phyloP scores from a whole-genome alignment of 2,888 invertebrate genomes.

The Hermaeophaga mercurialis region DNA sequence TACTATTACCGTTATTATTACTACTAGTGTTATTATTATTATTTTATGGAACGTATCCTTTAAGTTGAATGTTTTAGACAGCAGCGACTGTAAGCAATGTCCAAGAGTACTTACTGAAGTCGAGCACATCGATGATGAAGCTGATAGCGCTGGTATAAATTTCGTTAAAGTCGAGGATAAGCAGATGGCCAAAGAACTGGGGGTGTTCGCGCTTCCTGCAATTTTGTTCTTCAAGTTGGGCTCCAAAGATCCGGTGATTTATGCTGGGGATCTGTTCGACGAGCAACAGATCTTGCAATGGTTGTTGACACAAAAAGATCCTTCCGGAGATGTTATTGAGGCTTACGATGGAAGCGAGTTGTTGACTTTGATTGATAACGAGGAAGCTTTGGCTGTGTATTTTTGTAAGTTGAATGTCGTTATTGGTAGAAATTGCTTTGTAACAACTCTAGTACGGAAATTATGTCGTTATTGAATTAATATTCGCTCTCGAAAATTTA shows the following conservation, averaged over 20 bases:
- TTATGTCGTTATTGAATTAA: too few relatives aligned
- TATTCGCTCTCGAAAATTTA: too few relatives aligned
- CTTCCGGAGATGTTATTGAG: conserved; percentile 88
- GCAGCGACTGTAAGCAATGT: conserved; percentile 94
- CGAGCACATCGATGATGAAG: conserved; percentile 93
- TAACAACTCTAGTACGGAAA: too few relatives aligned
- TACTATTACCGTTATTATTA: too few relatives aligned
- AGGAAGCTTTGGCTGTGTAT: conserved; percentile 85
- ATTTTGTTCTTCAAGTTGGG: conserved; percentile 88
- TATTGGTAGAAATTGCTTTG: too few relatives aligned
- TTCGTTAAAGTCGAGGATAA: conserved; percentile 92
- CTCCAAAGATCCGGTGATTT: conserved; percentile 88
- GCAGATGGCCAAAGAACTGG: conserved; percentile 83
- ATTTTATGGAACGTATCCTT: not conserved
- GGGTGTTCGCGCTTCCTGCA: conserved; percentile 89
- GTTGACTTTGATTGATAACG: conserved; percentile 74
- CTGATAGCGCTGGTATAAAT: conserved; percentile 87
- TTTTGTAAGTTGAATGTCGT: conserved; percentile 90
- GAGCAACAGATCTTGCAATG: conserved; percentile 88
- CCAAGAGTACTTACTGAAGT: conserved; percentile 85
- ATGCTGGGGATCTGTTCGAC: conserved; percentile 87
- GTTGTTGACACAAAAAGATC: conserved; percentile 90
- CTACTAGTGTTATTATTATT: not conserved
- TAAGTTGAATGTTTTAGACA: conserved; percentile 68
- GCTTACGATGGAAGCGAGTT: conserved; percentile 82